Evolutionary conservation across 2,888 invertebrate genomes (phyloP).

Genomic region (Aporophyla nigra): DNA sequence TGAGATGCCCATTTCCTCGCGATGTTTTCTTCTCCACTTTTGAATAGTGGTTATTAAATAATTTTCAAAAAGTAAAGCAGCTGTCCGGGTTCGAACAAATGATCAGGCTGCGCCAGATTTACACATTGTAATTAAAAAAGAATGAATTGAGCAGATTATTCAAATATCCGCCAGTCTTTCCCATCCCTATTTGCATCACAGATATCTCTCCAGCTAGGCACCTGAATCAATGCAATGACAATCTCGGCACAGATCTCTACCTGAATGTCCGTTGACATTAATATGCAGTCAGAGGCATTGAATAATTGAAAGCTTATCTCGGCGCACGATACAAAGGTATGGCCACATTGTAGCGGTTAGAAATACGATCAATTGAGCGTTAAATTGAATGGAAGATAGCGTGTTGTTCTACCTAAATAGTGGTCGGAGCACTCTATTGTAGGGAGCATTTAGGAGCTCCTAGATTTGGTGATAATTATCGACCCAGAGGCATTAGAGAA

Average conservation of each 20-base stretch:
- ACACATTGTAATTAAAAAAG: neutral
- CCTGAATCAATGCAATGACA: constrained; percentile 64
- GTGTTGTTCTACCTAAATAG: neutral
- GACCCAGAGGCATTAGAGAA: neutral
- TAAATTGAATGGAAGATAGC: constrained; percentile 9
- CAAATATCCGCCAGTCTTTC: neutral
- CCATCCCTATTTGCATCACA: constrained; percentile 39
- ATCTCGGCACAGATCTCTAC: constrained; percentile 59
- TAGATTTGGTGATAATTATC: neutral
- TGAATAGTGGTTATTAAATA: too few relatives aligned
- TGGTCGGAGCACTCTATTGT: neutral
- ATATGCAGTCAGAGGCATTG: constrained; percentile 67
- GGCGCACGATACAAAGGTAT: constrained; percentile 27
- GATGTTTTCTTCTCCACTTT: too few relatives aligned
- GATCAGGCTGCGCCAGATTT: neutral
- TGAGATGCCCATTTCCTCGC: too few relatives aligned
- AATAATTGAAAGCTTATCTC: constrained; percentile 75
- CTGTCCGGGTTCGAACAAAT: too few relatives aligned
- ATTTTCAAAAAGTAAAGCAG: too few relatives aligned
- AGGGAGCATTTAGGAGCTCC: neutral
- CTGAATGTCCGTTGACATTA: constrained; percentile 67
- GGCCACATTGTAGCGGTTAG: constrained; percentile 33
- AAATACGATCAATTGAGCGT: constrained; percentile 20
- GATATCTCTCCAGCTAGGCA: constrained; percentile 51
- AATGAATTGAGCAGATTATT: neutral